These are phyloP conservation scores for Nymphalis io DNA, from an alignment of 1,140 invertebrate genomes.

Conservation along the genomic window DNA sequence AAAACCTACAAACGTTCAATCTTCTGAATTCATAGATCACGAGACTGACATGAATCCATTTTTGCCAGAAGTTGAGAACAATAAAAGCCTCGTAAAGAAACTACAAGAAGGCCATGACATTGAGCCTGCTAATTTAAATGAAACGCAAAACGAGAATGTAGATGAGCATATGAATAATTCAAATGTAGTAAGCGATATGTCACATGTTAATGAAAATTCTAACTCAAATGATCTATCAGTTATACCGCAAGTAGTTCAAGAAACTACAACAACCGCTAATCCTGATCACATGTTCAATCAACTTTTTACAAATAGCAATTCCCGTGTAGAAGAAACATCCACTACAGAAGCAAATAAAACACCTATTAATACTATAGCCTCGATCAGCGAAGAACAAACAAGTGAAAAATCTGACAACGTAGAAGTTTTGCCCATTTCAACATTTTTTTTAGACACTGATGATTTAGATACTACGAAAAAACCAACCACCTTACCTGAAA, in stretches of 20 bases:
- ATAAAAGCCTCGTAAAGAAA: conserved; percentile 81
- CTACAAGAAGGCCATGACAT: conserved; percentile 78
- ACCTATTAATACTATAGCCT: conserved; percentile 12
- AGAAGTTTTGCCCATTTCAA: conserved; percentile 56
- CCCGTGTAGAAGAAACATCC: conserved; percentile 21
- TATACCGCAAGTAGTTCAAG: conserved; percentile 3
- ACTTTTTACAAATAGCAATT: conserved; percentile 43
- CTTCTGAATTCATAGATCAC: conserved; percentile 67
- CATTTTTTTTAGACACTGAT: conserved; percentile 69
- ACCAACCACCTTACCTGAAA: conserved; percentile 29
- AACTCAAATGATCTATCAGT: neutral
- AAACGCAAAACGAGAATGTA: conserved; percentile 71
- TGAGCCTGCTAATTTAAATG: conserved; percentile 65
- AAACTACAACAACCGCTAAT: conserved; percentile 20
- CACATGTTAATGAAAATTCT: neutral
- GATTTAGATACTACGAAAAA: conserved; percentile 60
- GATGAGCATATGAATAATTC: conserved; percentile 54
- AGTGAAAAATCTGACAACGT: conserved; percentile 24
- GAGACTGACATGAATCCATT: conserved; percentile 84
- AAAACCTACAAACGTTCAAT: conserved; percentile 50
- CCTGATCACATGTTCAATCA: conserved; percentile 46
- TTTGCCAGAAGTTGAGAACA: conserved; percentile 83
- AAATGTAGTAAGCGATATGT: neutral
- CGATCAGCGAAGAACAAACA: conserved; percentile 17
- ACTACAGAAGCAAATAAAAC: conserved; percentile 28